Conservation (phyloP, 2,113 vertebrate species). For the Struthidea cinerea region DNA sequence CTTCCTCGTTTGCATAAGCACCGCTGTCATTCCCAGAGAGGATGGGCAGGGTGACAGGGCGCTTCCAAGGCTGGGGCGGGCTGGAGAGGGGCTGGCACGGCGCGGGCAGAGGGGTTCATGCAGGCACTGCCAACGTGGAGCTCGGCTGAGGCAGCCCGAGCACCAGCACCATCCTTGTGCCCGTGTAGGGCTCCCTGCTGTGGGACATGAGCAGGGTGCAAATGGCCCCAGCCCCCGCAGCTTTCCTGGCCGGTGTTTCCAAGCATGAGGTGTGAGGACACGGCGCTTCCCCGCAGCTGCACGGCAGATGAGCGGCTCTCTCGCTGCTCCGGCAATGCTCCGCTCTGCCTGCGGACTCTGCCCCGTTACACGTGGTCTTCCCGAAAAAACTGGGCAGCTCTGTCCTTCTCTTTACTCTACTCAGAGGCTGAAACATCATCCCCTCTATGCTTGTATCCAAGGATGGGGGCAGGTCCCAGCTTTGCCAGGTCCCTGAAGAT, state of each 20-base stretch:
- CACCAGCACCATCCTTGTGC: rapidly evolving
- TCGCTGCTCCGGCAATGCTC: background rate
- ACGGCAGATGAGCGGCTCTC: background rate
- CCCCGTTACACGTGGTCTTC: background rate
- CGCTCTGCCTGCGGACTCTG: background rate
- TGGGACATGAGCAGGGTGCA: rapidly evolving
- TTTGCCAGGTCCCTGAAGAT: background rate
- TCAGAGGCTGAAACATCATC: background rate
- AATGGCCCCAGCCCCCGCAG: rapidly evolving
- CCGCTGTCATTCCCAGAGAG: background rate
- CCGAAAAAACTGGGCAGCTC: background rate
- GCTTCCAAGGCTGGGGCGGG: background rate
- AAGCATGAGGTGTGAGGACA: background rate
- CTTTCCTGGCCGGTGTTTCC: background rate
- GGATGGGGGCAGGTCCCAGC: background rate
- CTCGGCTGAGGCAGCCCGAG: rapidly evolving
- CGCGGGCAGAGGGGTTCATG: rapidly evolving
- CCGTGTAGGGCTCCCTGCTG: rapidly evolving
- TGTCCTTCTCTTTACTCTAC: background rate
- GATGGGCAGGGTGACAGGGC: background rate
- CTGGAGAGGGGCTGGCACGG: background rate
- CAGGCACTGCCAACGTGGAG: rapidly evolving
- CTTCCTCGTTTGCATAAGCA: background rate
- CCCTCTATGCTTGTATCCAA: background rate
- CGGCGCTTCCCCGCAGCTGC: background rate